Conservation (phyloP, 2,888 invertebrate species). For the Adineta ricciae region DNA sequence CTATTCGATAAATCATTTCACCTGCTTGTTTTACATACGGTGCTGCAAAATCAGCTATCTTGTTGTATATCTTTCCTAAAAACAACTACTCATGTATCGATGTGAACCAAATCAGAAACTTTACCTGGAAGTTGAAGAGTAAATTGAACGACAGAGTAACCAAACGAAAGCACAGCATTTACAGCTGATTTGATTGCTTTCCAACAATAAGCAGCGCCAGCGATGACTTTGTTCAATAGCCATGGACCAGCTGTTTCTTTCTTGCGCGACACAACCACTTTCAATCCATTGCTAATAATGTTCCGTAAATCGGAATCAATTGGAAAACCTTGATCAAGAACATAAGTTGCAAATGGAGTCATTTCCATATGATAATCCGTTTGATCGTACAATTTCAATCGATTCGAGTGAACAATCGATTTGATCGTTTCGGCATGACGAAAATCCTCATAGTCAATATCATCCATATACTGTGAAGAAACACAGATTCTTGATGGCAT, state of each 20-base stretch:
- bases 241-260: too few species aligned
- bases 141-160: not conserved
- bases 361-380: not conserved
- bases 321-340: slow-evolving; percentile 21
- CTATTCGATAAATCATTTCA: not conserved
- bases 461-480: not conserved
- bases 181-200: not conserved
- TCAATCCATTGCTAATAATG: not conserved
- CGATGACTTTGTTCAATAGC: too few species aligned
- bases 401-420: not conserved
- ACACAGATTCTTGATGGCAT: not conserved
- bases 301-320: not conserved
- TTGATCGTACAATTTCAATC: not conserved
- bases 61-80: too few species aligned
- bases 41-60: not conserved
- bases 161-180: not conserved
- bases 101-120: too few species aligned
- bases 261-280: not conserved
- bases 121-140: not conserved
- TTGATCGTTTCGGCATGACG: not conserved
- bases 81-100: too few species aligned
- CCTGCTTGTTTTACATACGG: not conserved
- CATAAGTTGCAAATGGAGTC: slow-evolving; percentile 24
- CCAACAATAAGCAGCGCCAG: not conserved
- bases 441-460: not conserved